Base-by-base conservation (phyloP, 1,140 invertebrate species). In the Wiebesia pumilae region DNA sequence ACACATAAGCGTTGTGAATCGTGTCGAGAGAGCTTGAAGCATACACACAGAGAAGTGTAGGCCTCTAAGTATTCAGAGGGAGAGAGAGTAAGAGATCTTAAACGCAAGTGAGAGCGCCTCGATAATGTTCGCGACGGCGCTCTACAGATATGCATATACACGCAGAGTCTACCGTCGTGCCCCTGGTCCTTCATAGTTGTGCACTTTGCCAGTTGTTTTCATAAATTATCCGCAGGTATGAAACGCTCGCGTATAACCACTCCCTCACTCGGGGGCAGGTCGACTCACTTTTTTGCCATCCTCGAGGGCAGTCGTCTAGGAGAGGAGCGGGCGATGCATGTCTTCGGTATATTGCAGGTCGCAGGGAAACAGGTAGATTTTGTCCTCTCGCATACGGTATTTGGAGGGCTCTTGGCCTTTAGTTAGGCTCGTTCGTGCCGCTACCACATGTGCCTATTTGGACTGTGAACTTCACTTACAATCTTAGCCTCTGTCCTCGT, bases 181-280 rank as follows among this genome's bases (percentile, higher is more conserved):
- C 19, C 2, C 58, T 19, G 19, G 19, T 19, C 19, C 14, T 54
- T 19, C 3, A 21, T 40, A 21, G 10, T 33, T 40, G 71, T 80
- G 77, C 84, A 81, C 84, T 85, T 85, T 27, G 35, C 65, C 12
- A 85, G 84, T 75, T 82, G 80, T 83, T 86, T 82, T 86, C 85
- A 86, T 86, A 86, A 86, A 86, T 86, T 83, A 86, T 75, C 54
- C 71, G 1, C 73, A 82, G 80, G 71, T 86, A 82, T 35, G 62
- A 6, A 51, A 16, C n/a, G 51, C n/a, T 54, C 40, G 65, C 27
- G 27, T 83, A 81, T 71, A 33, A 71, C 62, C 77, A 10, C 3
- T 54, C 16, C 19, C 51, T 54, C 51, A 6, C 51, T 16, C 51
- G 10, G 9, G 6, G 51, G 2, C 19, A 12, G 43, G 19, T 10